Base-by-base conservation (phyloP, 2,888 invertebrate genomes). In the Microdon myrmicae region DNA sequence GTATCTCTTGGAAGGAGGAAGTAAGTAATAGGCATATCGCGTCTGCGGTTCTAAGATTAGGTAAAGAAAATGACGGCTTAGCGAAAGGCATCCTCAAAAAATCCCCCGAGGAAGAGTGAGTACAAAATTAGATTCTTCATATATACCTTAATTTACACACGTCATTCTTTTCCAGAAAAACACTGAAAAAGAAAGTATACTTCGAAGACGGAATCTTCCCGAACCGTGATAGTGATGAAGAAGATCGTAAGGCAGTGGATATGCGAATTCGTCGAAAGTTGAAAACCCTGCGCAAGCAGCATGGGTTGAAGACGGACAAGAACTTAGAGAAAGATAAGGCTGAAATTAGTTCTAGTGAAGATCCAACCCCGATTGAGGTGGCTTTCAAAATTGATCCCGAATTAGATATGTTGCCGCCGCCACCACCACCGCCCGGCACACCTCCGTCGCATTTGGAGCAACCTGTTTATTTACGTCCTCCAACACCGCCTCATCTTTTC, bases 131-230 rank as follows among this genome's bases (percentile, higher is more conserved):
- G 9, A 4, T 23, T 8, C 4, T 14, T 9, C 16, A 8, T 29
- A n/a, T 4, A 5, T 2, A 5, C 6, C 1, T 25, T 13, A 55
- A 16, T 20, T 45, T 7, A 7, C 9, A 25, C 14, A 7, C 26
- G 6, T 39, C 3, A 10, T 34, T 6, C n/a, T 12, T 35, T n/a
- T 38, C 3, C 29, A 77, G 77, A 23, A 72, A 73, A 72, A 41
- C 67, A 7, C 70, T 69, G 14, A 72, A 72, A 22, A 78, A 76
- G 53, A 74, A 74, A 0, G 77, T 77, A 1, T 75, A 74, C 44
- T 77, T 77, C 22, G 73, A 77, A 67, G 77, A 77, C 58, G 71
- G 73, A 3, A 75, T 77, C 25, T 70, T 70, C 53, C 77, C 78
- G 9, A 75, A 72, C 26, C 71, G 72, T n/a, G 77, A 77, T 38